These are phyloP conservation scores for Orthonychiurus folsomi DNA, from an alignment of 2,888 invertebrate species.

Conservation along the genomic window DNA sequence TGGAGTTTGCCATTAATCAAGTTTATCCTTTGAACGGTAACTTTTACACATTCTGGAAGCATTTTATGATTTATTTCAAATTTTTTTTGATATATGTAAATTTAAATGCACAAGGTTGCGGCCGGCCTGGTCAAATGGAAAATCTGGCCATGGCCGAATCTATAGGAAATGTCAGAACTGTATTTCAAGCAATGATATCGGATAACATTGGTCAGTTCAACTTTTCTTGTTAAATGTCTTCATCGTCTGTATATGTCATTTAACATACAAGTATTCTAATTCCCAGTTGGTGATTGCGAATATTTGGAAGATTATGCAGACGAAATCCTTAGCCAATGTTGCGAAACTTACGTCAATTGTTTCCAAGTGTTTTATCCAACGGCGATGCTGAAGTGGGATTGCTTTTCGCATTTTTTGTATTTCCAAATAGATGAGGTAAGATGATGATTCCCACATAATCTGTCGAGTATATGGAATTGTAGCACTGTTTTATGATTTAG, in stretches of 20 bases:
- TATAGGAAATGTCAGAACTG: constrained; percentile 36
- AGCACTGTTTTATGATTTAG: background rate
- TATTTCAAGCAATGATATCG: constrained; percentile 38
- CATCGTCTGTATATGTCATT: background rate
- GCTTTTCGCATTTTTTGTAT: constrained; percentile 48
- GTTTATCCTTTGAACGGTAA: constrained; percentile 38
- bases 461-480: too few species aligned
- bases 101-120: constrained; percentile 25
- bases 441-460: too few species aligned
- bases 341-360: constrained; percentile 79
- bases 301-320: constrained; percentile 26
- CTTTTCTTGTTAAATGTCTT: background rate
- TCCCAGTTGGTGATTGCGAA: constrained; percentile 17
- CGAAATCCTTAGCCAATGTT: constrained; percentile 77
- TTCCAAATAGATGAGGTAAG: constrained; percentile 34
- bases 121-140: constrained; percentile 36
- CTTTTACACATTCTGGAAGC: background rate
- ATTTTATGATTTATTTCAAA: background rate
- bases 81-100: background rate
- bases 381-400: constrained; percentile 83
- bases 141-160: constrained; percentile 38
- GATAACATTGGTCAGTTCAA: constrained; percentile 23
- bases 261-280: constrained; percentile 2
- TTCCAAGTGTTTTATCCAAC: constrained; percentile 96
- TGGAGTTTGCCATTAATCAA: constrained; percentile 39